phyloP scores from a whole-genome alignment of 1,140 invertebrate genomes.

The Choristoneura fumiferana region DNA sequence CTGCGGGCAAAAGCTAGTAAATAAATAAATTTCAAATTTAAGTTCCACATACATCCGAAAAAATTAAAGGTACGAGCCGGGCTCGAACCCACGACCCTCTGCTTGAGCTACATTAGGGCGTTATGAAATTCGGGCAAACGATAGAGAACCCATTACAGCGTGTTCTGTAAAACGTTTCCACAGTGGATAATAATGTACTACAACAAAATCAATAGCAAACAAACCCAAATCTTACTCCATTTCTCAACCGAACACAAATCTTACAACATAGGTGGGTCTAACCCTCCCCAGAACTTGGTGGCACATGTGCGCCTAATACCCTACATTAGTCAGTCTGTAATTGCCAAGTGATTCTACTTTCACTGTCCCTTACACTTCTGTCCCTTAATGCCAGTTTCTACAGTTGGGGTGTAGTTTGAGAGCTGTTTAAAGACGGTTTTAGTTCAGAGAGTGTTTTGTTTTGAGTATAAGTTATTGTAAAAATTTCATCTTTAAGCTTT shows the following conservation, averaged over 20 bases:
- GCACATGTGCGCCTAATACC: conserved; percentile 73
- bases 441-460: conserved; percentile 1
- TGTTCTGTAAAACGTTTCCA: too few relatives aligned
- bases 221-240: conserved; percentile 2
- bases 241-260: conserved; percentile 7
- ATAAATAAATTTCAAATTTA: too few relatives aligned
- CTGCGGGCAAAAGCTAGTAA: too few relatives aligned
- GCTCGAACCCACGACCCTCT: too few relatives aligned
- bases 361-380: conserved; percentile 66
- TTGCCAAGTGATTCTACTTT: conserved; percentile 71
- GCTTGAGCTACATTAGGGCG: too few relatives aligned
- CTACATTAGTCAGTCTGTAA: conserved; percentile 73
- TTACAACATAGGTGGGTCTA: not conserved
- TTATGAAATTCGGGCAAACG: too few relatives aligned
- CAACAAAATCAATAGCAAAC: not conserved
- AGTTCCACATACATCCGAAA: too few relatives aligned
- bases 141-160: too few relatives aligned
- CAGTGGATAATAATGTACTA: too few relatives aligned
- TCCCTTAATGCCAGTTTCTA: conserved; percentile 68
- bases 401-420: conserved; percentile 30
- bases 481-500: too few relatives aligned
- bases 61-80: too few relatives aligned
- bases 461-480: not conserved
- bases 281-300: conserved; percentile 39
- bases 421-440: not conserved